phyloP scores from a whole-genome alignment of 1,140 invertebrate genomes.

The Sarcophaga bullata region DNA sequence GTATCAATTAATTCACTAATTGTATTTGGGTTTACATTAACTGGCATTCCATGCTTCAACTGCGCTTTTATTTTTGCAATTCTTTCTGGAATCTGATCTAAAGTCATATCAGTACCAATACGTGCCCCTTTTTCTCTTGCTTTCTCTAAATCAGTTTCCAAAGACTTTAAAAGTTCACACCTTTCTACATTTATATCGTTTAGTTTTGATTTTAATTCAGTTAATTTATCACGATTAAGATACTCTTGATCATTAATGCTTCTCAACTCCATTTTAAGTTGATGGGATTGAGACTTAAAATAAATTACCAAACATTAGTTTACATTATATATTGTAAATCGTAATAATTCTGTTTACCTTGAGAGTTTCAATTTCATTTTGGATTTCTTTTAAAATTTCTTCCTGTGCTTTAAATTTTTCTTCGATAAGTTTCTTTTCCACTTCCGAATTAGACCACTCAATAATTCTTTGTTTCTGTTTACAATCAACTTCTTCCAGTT shows the following conservation, averaged over 20 bases:
- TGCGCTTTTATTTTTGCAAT: slow-evolving; percentile 53
- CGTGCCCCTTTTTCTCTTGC: slow-evolving; percentile 52
- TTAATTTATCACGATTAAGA: not conserved
- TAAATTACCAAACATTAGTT: not conserved
- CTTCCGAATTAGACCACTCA: not conserved
- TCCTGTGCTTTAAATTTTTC: slow-evolving; percentile 33
- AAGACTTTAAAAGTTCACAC: not conserved
- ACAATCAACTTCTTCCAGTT: slow-evolving; percentile 48
- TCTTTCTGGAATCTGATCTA: slow-evolving; percentile 46
- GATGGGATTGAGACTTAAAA: not conserved
- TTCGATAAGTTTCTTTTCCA: slow-evolving; percentile 35
- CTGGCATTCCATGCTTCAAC: slow-evolving; percentile 44
- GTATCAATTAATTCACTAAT: slow-evolving; percentile 32
- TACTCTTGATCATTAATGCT: not conserved
- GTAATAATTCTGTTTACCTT: slow-evolving; percentile 10
- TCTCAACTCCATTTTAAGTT: slow-evolving; percentile 14
- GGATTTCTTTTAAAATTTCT: slow-evolving; percentile 1
- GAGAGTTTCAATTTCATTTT: slow-evolving; percentile 32
- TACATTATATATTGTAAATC: slow-evolving; percentile 13
- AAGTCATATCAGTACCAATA: slow-evolving; percentile 46
- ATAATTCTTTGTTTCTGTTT: slow-evolving; percentile 26
- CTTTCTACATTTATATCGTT: not conserved
- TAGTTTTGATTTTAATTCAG: slow-evolving; percentile 42
- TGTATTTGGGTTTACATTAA: slow-evolving; percentile 31
- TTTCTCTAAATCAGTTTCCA: not conserved